phyloP scores from a whole-genome alignment of 2,113 vertebrate genomes.

The Camelus bactrianus region DNA sequence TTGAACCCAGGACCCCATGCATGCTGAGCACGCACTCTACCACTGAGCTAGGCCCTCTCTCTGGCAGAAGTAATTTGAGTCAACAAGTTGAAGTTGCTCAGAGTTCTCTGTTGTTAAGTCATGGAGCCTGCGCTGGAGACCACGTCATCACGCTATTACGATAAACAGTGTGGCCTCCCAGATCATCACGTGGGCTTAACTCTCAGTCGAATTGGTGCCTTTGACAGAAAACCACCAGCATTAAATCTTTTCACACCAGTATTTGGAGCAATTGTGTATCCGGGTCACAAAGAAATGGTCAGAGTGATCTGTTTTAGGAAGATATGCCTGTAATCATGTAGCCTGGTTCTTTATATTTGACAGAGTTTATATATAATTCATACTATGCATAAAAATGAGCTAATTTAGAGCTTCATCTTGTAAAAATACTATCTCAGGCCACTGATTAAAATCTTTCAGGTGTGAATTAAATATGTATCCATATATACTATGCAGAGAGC shows the following conservation, averaged over 20 bases:
- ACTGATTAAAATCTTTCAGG: conserved; percentile 9
- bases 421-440: neutral
- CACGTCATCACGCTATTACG: neutral
- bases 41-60: too few relatives aligned
- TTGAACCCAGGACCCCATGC: too few relatives aligned
- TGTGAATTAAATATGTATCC: neutral
- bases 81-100: neutral
- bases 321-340: neutral
- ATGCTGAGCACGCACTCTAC: too few relatives aligned
- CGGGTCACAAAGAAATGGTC: neutral
- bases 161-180: neutral
- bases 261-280: neutral
- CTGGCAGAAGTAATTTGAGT: neutral
- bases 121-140: neutral
- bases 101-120: neutral
- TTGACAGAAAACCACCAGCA: neutral
- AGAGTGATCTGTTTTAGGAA: conserved; percentile 4
- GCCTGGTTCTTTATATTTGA: neutral
- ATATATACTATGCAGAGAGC: neutral
- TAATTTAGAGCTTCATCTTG: conserved; percentile 44
- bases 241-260: neutral
- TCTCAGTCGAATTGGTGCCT: neutral
- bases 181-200: neutral
- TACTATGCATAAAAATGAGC: neutral
- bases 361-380: neutral